Evolutionary conservation across 2,888 invertebrate genomes (phyloP).

Genomic region (Linnaemya vulpina): DNA sequence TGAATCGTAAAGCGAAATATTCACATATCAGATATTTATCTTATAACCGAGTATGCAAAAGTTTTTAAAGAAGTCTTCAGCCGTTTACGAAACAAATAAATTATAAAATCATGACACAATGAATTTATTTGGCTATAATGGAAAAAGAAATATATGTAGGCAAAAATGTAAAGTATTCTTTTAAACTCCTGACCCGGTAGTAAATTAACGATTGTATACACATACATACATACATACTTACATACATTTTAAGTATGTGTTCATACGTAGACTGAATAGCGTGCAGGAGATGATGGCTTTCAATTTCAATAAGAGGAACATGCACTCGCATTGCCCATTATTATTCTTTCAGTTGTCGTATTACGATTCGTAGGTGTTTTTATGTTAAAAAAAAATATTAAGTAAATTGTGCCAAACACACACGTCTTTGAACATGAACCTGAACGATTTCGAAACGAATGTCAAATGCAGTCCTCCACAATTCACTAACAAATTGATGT

Average conservation of each 20-base stretch:
- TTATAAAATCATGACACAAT: too few relatives aligned
- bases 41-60: too few relatives aligned
- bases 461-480: slow-evolving; percentile 47
- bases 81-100: too few relatives aligned
- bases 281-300: slow-evolving; percentile 69
- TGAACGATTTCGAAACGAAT: slow-evolving; percentile 61
- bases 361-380: slow-evolving; percentile 52
- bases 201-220: background rate
- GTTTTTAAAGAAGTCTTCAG: too few relatives aligned
- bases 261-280: slow-evolving; percentile 14
- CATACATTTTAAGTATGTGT: background rate
- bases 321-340: slow-evolving; percentile 14
- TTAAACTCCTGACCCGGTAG: background rate
- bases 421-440: slow-evolving; percentile 68
- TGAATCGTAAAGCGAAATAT: too few relatives aligned
- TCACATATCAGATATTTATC: too few relatives aligned
- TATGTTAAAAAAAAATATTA: slow-evolving; percentile 11
- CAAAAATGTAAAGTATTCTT: background rate
- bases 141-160: background rate
- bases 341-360: slow-evolving; percentile 9
- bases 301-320: slow-evolving; percentile 50
- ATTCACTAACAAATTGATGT: slow-evolving; percentile 23
- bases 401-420: slow-evolving; percentile 32
- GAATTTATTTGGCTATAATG: too few relatives aligned
- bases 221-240: background rate